Percentiles rank a stretch among this genome's conserved stretches.
Evolutionary conservation across 2,888 invertebrate genomes (phyloP).

Genomic region (Himalopsyche anomala): DNA sequence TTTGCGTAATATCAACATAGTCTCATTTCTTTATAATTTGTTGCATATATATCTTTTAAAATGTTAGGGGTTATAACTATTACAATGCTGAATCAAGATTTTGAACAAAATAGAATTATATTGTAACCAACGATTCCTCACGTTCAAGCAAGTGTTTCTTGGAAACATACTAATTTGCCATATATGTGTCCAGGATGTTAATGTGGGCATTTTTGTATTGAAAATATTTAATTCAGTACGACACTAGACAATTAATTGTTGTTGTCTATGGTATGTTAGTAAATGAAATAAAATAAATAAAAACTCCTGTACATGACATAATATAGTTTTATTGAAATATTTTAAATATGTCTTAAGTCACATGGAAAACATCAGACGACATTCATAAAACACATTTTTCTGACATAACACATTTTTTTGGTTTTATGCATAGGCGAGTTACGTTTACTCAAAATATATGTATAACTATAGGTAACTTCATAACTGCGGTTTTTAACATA

Average conservation of each 20-base stretch:
- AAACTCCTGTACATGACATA: background rate
- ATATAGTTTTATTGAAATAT: conserved; percentile 31
- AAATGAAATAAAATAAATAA: background rate
- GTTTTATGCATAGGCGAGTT: background rate
- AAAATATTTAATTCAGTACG: too few species aligned
- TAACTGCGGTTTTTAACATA: background rate
- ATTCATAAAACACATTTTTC: conserved; percentile 29
- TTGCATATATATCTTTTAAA: background rate
- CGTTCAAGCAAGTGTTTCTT: too few species aligned
- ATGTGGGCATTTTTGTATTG: too few species aligned
- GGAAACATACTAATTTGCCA: background rate
- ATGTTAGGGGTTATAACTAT: background rate
- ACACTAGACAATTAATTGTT: too few species aligned
- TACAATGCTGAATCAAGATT: background rate
- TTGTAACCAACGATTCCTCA: too few species aligned
- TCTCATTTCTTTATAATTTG: background rate
- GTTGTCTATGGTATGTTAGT: too few species aligned
- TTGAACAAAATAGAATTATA: too few species aligned
- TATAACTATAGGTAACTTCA: too few species aligned
- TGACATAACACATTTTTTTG: background rate
- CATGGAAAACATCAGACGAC: conserved; percentile 9
- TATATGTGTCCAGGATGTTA: too few species aligned
- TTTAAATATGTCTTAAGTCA: background rate
- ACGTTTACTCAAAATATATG: background rate
- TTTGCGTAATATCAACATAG: conserved; percentile 4